Evolutionary conservation across 2,113 vertebrate genomes (phyloP), one percentile per base, ranked within the genome.

Genomic region (Rhinopithecus roxellana): DNA sequence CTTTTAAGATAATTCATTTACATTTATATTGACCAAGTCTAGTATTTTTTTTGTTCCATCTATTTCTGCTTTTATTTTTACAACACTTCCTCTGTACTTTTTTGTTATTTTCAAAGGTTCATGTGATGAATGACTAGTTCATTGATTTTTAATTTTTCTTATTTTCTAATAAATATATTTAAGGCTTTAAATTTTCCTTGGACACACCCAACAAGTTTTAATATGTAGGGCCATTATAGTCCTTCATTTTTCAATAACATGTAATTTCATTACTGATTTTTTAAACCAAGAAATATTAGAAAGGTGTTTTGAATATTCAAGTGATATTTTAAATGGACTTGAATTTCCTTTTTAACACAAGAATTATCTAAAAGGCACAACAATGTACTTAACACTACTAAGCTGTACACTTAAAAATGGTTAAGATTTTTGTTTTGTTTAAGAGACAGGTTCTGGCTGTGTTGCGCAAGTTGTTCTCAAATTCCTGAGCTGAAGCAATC

Each of bases 131-230:
- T 77, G 3, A 50, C 27, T 84, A 57, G 3, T 22, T 90, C 6
- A 70, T 78, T 94, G 74, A 61, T 64, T 82, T 95, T 95, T 70
- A 84, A 38, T 20, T 22, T 78, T 67, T 92, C 30, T 88, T 70
- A 95, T 86, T 96, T 97, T 97, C 61, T 94, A 92, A 87, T 79
- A 82, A 78, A 55, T 80, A 3, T 38, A 74, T 87, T 64, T 93
- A 84, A 89, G 40, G 32, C 25, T 90, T 10, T 79, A 87, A 5
- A n/a, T 84, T 94, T 84, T 90, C 70, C 57, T 96, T 90, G 43
- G 32, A 18, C 43, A 69, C 2, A 67, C 2, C 32, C 40, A 45
- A 85, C 12, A 74, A 8, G 52, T 83, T 91, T 93, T 85, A 38
- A 91, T 59, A 70, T n/a, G n/a, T 10, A 5, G 43, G 45, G 7